Evolutionary conservation across 2,888 invertebrate species (phyloP).

Genomic region (Phlogophora meticulosa): DNA sequence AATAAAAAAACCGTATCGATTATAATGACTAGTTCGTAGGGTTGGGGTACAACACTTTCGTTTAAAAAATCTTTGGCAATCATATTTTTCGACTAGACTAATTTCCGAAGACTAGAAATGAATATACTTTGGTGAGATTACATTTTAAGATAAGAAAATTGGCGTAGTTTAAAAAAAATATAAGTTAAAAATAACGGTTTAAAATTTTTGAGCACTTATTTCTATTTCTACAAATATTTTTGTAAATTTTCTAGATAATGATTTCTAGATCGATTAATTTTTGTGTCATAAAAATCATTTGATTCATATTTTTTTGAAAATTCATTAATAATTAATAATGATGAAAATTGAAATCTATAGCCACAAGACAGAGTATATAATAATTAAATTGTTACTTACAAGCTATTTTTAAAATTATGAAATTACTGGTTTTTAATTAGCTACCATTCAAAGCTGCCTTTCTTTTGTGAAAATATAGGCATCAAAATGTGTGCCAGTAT

Average conservation of each 20-base stretch:
- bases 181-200: slow-evolving; percentile 31
- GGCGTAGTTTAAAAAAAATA: slow-evolving; percentile 26
- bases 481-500: too few species aligned
- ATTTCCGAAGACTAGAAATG: slow-evolving; percentile 75
- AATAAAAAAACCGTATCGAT: slow-evolving; percentile 53
- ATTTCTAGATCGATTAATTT: slow-evolving; percentile 18
- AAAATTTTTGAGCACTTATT: slow-evolving; percentile 69
- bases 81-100: slow-evolving; percentile 76
- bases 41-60: slow-evolving; percentile 68
- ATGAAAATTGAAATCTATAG: slow-evolving; percentile 50
- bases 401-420: not conserved
- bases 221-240: slow-evolving; percentile 50
- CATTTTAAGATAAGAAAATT: slow-evolving; percentile 34
- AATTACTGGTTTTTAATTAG: not conserved
- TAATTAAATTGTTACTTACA: too few species aligned
- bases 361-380: slow-evolving; percentile 25
- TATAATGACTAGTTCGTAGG: slow-evolving; percentile 85
- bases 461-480: not conserved
- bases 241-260: slow-evolving; percentile 13
- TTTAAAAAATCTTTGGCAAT: slow-evolving; percentile 79
- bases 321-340: slow-evolving; percentile 6
- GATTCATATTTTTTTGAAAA: not conserved
- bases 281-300: slow-evolving; percentile 8
- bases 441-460: not conserved
- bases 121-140: slow-evolving; percentile 73